Evolutionary conservation across 1,140 invertebrate genomes (phyloP).

Genomic region (Drosophila nigromelanica): DNA sequence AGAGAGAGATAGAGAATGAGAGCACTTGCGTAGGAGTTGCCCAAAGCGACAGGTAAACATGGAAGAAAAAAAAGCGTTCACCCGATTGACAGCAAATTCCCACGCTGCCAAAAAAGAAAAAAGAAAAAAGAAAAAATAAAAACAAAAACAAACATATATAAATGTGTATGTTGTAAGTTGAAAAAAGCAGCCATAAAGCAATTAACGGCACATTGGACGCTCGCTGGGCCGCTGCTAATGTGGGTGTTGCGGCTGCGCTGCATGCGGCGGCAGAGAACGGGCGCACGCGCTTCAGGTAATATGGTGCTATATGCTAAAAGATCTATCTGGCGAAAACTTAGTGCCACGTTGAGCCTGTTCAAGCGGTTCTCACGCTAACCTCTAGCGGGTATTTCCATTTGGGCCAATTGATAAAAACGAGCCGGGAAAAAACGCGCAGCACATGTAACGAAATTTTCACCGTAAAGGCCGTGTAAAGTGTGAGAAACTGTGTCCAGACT

Average conservation of each 20-base stretch:
- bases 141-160: background rate
- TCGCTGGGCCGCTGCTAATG: constrained; percentile 62
- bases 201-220: constrained; percentile 67
- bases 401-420: constrained; percentile 67
- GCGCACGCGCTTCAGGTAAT: constrained; percentile 22
- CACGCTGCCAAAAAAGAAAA: constrained; percentile 48
- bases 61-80: constrained; percentile 1
- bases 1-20: constrained; percentile 2
- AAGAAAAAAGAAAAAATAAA: no score
- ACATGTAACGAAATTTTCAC: constrained; percentile 50
- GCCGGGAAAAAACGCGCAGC: constrained; percentile 58
- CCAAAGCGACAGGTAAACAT: constrained; percentile 48
- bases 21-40: constrained; percentile 22
- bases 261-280: constrained; percentile 29
- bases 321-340: constrained; percentile 28
- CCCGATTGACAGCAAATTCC: constrained; percentile 39
- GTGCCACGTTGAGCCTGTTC: constrained; percentile 9
- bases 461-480: constrained; percentile 32
- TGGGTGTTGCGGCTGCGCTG: constrained; percentile 69
- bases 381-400: constrained; percentile 60
- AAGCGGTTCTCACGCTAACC: constrained; percentile 65
- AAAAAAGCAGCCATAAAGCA: constrained; percentile 59
- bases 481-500: constrained; percentile 65
- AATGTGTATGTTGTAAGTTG: background rate
- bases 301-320: constrained; percentile 35